A percentile compares a stretch with the other conserved stretches of the same genome.
Conservation (phyloP, 2,888 invertebrate species). For the Cistogaster globosa region DNA sequence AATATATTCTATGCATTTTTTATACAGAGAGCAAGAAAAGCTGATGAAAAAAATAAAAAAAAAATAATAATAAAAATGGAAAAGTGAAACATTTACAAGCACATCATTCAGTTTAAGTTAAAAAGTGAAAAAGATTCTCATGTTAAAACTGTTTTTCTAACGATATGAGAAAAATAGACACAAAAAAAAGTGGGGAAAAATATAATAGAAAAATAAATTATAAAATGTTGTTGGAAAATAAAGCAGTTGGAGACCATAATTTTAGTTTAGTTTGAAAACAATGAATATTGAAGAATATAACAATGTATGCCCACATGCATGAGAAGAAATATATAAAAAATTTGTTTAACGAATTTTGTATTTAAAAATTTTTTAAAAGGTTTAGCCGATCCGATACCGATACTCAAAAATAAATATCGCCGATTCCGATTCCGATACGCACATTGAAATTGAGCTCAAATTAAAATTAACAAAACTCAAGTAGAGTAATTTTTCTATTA, state of each 20-base stretch:
- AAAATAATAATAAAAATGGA: conserved; percentile 55
- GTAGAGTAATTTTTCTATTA: too few relatives aligned
- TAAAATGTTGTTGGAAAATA: conserved; percentile 15
- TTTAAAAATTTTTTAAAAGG: too few relatives aligned
- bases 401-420: too few relatives aligned
- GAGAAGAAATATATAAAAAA: too few relatives aligned
- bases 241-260: conserved; percentile 16
- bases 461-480: too few relatives aligned
- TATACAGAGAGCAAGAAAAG: conserved; percentile 51
- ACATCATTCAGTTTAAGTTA: conserved; percentile 56
- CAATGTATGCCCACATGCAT: too few relatives aligned
- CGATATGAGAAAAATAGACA: conserved; percentile 13
- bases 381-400: too few relatives aligned
- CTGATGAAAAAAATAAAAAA: conserved; percentile 26
- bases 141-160: conserved; percentile 40
- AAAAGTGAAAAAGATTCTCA: conserved; percentile 47
- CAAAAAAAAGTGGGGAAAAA: neutral
- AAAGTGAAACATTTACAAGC: conserved; percentile 63
- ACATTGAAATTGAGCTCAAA: too few relatives aligned
- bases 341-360: too few relatives aligned
- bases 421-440: too few relatives aligned
- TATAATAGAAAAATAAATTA: conserved; percentile 46
- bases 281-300: too few relatives aligned
- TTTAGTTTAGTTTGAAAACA: too few relatives aligned
- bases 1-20: conserved; percentile 53